Base-by-base conservation (phyloP, 2,888 invertebrate genomes). In the Ganaspis brasiliensis region DNA sequence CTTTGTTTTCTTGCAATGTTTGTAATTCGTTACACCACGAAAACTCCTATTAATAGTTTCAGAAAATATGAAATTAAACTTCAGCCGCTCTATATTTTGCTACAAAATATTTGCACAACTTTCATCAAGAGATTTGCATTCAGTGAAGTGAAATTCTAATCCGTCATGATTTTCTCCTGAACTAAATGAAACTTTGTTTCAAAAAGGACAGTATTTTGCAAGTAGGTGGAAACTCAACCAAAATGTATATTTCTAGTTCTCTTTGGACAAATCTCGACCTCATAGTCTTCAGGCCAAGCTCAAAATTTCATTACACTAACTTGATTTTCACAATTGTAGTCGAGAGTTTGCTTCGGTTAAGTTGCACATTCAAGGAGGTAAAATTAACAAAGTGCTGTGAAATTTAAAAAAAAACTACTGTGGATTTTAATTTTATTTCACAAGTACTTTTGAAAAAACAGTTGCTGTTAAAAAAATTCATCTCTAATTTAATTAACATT, bases 211-310 rank as follows among this genome's bases (percentile, higher is more conserved):
- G 40, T 40, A 40, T 76, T 81, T 79, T 70, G 75, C 70, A 63
- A 75, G 63, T 77, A 70, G 72, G 55, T 73, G 73, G 74, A 79
- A 79, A 67, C 74, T 76, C 74, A 73, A 70, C 74, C 76, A 74
- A 73, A 52, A 70, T 72, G 74, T 74, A 79, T 77, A 76, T 79
- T 79, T 79, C 76, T 63, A 59, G 61, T 52, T 76, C 63, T 76
- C 57, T 71, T 72, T 73, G 70, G 67, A 45, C 31, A 52, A 57
- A 72, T 72, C 57, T 74, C 70, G 12, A 61, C 61, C 45, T 73
- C 74, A 45, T 73, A 45, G 45, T 49, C 45, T 40, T 24, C 67
- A 67, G 8, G 24, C 67, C 21, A 45, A 21, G 45, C 14, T 63
- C 63, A 73, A 75, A 40, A 77, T 77, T 79, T 72, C 59, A 72